Evolutionary conservation across 2,113 vertebrate species (phyloP).

Genomic region (Cephalopterus ornatus): DNA sequence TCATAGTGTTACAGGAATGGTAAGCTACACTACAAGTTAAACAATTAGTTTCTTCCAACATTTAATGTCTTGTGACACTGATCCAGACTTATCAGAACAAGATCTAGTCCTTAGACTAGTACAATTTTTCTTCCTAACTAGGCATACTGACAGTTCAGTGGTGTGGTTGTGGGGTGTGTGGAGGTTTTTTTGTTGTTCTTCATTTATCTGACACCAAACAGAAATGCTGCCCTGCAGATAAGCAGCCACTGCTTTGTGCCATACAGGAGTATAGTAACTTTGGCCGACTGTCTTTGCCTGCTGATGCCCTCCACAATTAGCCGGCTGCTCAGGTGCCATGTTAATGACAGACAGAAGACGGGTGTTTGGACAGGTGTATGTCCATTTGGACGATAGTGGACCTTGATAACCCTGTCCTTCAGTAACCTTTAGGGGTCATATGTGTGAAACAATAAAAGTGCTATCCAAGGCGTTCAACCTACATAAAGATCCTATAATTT

Average conservation of each 20-base stretch:
- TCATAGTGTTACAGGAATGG: not conserved
- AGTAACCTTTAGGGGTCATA: not conserved
- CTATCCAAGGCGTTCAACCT: not conserved
- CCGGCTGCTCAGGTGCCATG: accelerated
- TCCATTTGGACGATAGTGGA: no score
- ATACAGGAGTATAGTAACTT: not conserved
- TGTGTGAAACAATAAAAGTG: not conserved
- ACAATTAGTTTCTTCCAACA: not conserved
- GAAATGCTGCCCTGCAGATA: not conserved
- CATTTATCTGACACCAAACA: not conserved
- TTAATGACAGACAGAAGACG: not conserved
- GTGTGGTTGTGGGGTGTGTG: not conserved
- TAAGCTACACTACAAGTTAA: not conserved
- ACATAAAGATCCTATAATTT: not conserved
- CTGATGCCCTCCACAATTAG: not conserved
- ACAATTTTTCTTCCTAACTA: not conserved
- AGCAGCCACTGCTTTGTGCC: not conserved
- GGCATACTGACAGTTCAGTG: not conserved
- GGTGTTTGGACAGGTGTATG: not conserved
- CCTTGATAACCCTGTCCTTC: not conserved
- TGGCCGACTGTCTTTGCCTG: not conserved
- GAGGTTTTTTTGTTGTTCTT: not conserved
- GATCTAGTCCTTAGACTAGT: not conserved
- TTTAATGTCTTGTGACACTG: not conserved
- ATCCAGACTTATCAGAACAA: not conserved